Evolutionary conservation across 2,888 invertebrate species (phyloP).

Genomic region (Apamea epomidion): DNA sequence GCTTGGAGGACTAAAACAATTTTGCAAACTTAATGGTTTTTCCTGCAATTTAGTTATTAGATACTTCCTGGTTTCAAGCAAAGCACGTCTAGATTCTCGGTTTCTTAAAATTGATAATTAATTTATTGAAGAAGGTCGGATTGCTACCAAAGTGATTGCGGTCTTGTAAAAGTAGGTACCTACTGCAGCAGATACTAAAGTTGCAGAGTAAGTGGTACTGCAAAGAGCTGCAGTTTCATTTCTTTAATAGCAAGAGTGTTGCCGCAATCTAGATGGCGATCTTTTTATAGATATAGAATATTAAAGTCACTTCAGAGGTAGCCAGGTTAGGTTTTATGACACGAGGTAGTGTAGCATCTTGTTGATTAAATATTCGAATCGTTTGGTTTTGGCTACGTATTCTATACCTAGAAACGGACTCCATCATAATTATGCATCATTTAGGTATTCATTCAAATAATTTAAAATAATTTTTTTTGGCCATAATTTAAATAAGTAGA

Average conservation of each 20-base stretch:
- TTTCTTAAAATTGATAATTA: conserved; percentile 21
- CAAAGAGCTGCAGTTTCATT: conserved; percentile 36
- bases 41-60: neutral
- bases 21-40: neutral
- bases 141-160: conserved; percentile 16
- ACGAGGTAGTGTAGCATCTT: neutral
- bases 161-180: neutral
- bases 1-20: neutral
- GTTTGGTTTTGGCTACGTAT: neutral
- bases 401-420: neutral
- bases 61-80: neutral
- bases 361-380: neutral
- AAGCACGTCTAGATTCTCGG: conserved; percentile 15
- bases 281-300: neutral
- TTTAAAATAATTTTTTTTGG: too few relatives aligned
- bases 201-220: conserved; percentile 19
- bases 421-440: neutral
- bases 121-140: conserved; percentile 29
- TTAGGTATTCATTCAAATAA: neutral
- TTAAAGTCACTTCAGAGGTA: neutral
- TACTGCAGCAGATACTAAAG: conserved; percentile 21
- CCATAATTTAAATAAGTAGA: too few relatives aligned
- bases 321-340: neutral
- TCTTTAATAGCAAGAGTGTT: conserved; percentile 9
- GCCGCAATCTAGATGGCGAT: neutral